A percentile compares a stretch with the other conserved stretches of the same genome.
Conservation (phyloP, 2,797 vertebrate genomes). For the Gambusia yucatana region DNA sequence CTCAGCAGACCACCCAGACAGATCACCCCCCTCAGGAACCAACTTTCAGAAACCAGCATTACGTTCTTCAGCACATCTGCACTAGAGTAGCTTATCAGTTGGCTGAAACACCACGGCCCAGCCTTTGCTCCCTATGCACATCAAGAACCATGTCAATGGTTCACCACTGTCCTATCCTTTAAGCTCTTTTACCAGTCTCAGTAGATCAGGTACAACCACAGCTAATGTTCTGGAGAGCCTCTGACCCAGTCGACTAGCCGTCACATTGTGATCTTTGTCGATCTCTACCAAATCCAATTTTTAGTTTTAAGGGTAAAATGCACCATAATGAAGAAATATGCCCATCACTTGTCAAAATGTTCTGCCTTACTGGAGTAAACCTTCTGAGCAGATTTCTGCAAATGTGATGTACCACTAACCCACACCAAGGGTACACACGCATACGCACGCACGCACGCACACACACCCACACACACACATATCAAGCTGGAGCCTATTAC, state of each 20-base stretch:
- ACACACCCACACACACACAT: not conserved
- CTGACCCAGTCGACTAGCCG: not conserved
- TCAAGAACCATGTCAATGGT: not conserved
- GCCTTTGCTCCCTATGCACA: not conserved
- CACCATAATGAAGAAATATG: not conserved
- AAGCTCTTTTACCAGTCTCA: not conserved
- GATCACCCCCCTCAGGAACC: not conserved
- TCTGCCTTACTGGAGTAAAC: constrained; percentile 8
- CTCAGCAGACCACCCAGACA: not conserved
- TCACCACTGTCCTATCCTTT: not conserved
- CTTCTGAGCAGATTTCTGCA: constrained; percentile 38
- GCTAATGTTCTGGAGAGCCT: not conserved
- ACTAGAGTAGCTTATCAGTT: not conserved
- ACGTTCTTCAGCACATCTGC: not conserved
- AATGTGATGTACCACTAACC: constrained; percentile 24
- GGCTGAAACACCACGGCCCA: not conserved
- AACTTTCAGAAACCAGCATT: not conserved
- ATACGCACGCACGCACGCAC: not conserved
- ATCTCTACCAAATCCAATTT: not conserved
- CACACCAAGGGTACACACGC: not conserved
- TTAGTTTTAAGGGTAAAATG: not conserved
- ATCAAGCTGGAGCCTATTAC: constrained; percentile 33
- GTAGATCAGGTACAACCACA: not conserved
- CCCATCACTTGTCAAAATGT: not conserved
- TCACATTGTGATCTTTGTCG: not conserved